Base-by-base conservation (phyloP, 2,113 vertebrate species). In the Atlantisia rogersi region DNA sequence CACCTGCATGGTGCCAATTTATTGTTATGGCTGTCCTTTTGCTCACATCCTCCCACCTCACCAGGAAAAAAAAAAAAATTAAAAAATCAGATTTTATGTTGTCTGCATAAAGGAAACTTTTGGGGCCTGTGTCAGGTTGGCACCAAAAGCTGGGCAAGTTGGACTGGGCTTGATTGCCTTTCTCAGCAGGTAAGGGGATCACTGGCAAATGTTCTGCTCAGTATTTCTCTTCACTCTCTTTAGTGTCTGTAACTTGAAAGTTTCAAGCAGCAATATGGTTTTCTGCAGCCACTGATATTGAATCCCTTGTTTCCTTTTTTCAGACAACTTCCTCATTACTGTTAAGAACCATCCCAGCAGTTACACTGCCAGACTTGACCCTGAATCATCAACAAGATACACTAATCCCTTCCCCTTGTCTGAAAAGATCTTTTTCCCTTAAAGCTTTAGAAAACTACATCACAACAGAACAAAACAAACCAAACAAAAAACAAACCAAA, bases 301-400 rank as follows among this genome's bases (percentile, higher is more conserved):
- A 80, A 77, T 88, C n/a, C n/a, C 31, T 73, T 21, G 83, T 35
- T 87, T 79, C 77, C 14, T 87, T 78, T 92, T 68, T 46, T 70
- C 56, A 90, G 63, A 69, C 35, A 90, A 50, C 17, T 62, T 90
- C 39, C 68, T 95, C 52, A 81, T 95, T 86, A 78, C 62, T 67
- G 52, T 53, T 78, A 26, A 90, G 87, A 94, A 86, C 42, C 0
- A 0, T 83, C 53, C 42, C 42, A 74, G 76, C 62, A 69, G 74
- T 68, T 89, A 63, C 40, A 35, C 31, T 92, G 52, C 37, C 52
- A 92, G 76, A 37, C 59, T 90, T 96, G 90, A 93, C 79, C 92
- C n/a, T 6, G 13, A 78, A 81, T 88, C 46, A 67, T 74, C 76
- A 86, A 46, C 25, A 70, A 83, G 85, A 86, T 75, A 32, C 42